A percentile compares a stretch with the other conserved stretches of the same genome.
phyloP scores from a whole-genome alignment of 2,113 vertebrate species.

The Trinectes maculatus region DNA sequence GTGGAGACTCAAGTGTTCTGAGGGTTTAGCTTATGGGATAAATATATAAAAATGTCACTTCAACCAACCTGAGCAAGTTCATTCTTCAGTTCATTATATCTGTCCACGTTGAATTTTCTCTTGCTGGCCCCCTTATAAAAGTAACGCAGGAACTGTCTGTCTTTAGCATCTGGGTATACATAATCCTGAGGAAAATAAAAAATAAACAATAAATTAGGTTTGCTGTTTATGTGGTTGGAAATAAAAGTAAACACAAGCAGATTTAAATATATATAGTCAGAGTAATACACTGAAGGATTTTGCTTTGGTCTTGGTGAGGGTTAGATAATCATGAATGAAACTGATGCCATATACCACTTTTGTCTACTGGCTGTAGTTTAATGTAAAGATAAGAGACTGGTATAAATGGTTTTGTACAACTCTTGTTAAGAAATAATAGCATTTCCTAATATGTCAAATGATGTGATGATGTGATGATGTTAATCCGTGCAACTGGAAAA shows the following conservation, averaged over 20 bases:
- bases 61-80: conserved; percentile 86
- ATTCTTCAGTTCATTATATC: conserved; percentile 89
- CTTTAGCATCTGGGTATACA: conserved; percentile 83
- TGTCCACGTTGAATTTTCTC: conserved; percentile 85
- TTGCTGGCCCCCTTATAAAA: conserved; percentile 87
- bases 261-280: too few relatives aligned
- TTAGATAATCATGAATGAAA: too few relatives aligned
- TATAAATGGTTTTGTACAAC: too few relatives aligned
- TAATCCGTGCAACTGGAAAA: too few relatives aligned
- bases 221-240: not conserved
- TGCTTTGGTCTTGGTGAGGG: too few relatives aligned
- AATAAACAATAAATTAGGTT: not conserved
- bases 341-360: too few relatives aligned
- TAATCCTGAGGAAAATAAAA: conserved; percentile 85
- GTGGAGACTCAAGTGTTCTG: not conserved
- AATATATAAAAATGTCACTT: not conserved
- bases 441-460: too few relatives aligned
- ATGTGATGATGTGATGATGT: too few relatives aligned
- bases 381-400: too few relatives aligned
- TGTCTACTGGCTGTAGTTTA: too few relatives aligned
- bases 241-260: not conserved
- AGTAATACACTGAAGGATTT: too few relatives aligned
- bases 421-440: too few relatives aligned
- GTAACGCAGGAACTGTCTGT: conserved; percentile 90
- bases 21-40: not conserved